These are phyloP conservation scores for Lithosia quadra DNA, from an alignment of 2,888 invertebrate species.

Conservation along the genomic window DNA sequence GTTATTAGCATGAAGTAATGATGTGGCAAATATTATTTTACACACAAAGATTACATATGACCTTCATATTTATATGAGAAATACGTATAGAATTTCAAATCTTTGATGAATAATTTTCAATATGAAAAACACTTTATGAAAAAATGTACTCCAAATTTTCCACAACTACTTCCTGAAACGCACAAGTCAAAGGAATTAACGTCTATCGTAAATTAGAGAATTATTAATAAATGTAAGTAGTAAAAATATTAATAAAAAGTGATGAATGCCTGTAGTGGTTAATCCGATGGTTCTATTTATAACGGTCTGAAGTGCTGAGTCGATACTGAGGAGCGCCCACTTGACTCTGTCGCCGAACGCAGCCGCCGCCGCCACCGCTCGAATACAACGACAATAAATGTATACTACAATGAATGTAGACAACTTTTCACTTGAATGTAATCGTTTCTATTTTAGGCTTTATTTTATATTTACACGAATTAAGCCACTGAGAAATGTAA, in stretches of 20 bases:
- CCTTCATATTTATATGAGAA: constrained; percentile 3
- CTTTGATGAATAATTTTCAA: constrained; percentile 13
- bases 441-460: neutral
- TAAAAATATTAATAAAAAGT: constrained; percentile 14
- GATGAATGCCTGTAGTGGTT: constrained; percentile 19
- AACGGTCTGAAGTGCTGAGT: constrained; percentile 29
- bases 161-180: constrained; percentile 11
- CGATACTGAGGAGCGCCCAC: constrained; percentile 42
- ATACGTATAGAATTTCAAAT: constrained; percentile 11
- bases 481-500: neutral
- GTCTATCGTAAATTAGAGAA: constrained; percentile 13
- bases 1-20: neutral
- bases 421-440: neutral
- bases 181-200: constrained; percentile 15
- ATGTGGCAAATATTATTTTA: constrained; percentile 2
- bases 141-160: constrained; percentile 11
- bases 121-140: neutral
- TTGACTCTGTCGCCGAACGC: constrained; percentile 33
- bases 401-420: constrained; percentile 3
- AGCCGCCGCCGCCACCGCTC: constrained; percentile 13
- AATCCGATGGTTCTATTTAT: constrained; percentile 40
- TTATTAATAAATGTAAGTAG: neutral
- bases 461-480: neutral
- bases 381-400: constrained; percentile 28
- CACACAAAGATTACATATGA: constrained; percentile 14